phyloP scores from a whole-genome alignment of 1,140 invertebrate species.

The Musca vetustissima region DNA sequence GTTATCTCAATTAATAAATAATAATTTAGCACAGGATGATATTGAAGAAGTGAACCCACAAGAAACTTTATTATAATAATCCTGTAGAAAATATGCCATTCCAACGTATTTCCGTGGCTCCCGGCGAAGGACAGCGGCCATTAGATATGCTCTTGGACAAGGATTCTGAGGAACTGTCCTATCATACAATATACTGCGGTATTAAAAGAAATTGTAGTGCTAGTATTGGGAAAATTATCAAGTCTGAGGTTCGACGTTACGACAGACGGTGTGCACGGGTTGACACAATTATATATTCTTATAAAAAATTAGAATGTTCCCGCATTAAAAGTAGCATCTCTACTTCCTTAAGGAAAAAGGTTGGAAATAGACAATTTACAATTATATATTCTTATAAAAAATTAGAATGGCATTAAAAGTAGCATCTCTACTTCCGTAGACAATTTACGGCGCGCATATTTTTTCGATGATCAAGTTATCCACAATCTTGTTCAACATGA shows the following conservation, averaged over 20 bases:
- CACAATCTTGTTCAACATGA: slow-evolving; percentile 29
- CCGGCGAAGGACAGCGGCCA: slow-evolving; percentile 19
- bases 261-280: slow-evolving; percentile 4
- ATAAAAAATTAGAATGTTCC: too few species aligned
- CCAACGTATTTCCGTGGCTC: neutral
- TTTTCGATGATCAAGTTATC: slow-evolving; percentile 11
- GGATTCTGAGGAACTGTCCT: slow-evolving; percentile 24
- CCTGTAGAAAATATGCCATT: slow-evolving; percentile 20
- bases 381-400: slow-evolving; percentile 23
- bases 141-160: slow-evolving; percentile 9
- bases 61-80: slow-evolving; percentile 9
- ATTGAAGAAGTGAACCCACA: slow-evolving; percentile 7
- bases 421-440: neutral
- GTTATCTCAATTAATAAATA: neutral
- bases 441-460: neutral
- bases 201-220: neutral
- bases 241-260: slow-evolving; percentile 5
- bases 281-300: slow-evolving; percentile 12
- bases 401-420: slow-evolving; percentile 7
- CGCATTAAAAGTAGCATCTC: too few species aligned
- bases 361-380: too few species aligned
- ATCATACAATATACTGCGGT: slow-evolving; percentile 16
- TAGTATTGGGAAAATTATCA: neutral
- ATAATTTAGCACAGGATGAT: neutral
- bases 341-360: too few species aligned